Evolutionary conservation across 1,140 invertebrate species (phyloP).

Genomic region (Sycophaga agraensis): DNA sequence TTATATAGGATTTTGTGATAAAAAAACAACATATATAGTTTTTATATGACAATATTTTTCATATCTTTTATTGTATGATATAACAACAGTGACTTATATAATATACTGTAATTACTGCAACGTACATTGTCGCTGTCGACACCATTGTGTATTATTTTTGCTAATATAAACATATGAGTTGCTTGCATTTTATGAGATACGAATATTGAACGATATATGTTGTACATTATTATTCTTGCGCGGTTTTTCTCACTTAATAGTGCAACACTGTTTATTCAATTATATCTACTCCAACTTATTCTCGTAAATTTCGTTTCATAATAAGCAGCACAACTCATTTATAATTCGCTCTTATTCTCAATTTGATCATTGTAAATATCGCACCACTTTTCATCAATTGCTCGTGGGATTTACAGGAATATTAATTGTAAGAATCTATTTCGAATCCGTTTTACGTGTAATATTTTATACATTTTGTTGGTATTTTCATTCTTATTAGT

Average conservation of each 20-base stretch:
- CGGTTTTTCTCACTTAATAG: slow-evolving; percentile 19
- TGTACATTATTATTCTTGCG: slow-evolving; percentile 35
- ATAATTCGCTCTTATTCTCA: not conserved
- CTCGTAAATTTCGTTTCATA: too few species aligned
- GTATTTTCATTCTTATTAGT: not conserved
- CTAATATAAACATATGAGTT: slow-evolving; percentile 40
- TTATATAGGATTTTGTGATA: not conserved
- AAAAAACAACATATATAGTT: not conserved
- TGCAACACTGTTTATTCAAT: not conserved
- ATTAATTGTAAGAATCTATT: slow-evolving; percentile 12
- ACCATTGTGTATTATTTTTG: slow-evolving; percentile 31
- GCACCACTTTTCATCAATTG: not conserved
- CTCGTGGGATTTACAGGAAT: not conserved
- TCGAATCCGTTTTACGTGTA: not conserved
- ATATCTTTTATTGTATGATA: slow-evolving; percentile 42
- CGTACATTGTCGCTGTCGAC: slow-evolving; percentile 38
- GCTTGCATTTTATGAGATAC: slow-evolving; percentile 35
- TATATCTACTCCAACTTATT: not conserved
- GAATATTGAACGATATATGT: slow-evolving; percentile 40
- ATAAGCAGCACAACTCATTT: not conserved
- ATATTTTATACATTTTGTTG: not conserved
- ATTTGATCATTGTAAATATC: not conserved
- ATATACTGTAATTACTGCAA: slow-evolving; percentile 41
- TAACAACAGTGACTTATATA: slow-evolving; percentile 47
- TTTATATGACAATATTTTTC: slow-evolving; percentile 43